Evolutionary conservation across 2,797 vertebrate genomes (phyloP), one percentile per base, ranked within the genome.

Genomic region (Leptatherina wallacei): DNA sequence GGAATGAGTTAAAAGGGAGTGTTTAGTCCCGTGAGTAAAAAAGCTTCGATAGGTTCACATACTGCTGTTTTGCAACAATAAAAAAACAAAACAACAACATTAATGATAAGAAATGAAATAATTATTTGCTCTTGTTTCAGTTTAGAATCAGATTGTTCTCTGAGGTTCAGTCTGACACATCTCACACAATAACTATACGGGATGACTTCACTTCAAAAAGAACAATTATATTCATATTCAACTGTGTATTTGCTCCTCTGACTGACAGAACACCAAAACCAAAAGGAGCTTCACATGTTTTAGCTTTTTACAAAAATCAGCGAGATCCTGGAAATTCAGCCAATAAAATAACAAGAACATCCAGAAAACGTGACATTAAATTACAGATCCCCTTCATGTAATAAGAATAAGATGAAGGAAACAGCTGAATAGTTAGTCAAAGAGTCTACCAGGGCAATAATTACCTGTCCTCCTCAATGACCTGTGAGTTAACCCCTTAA

Each of bases 381-480:
- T 13, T 22, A 12, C 4, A 60, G 22, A 47, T 47, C 47, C 62
- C 13, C 11, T 57, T 63, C 0, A 20, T 4, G 20, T 57, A 9
- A 47, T 47, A 58, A 59, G 51, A 61, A 29, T 0, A 16, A 56
- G 13, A 35, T 4, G 6, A 75, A 3, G 24, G 30, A 57, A 64
- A 42, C 3, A 42, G 42, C 5, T 0, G 5, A 14, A 33, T 0
- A 4, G 16, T 62, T 55, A 59, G 58, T 62, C 7, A 52, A 30
- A 0, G 16, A 52, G 11, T 16, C 32, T 22, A 51, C 9, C 42
- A 12, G 35, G 63, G 1, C 55, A 18, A 11, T 16, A 35, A 29
- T 57, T 60, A 86, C 51, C 62, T 65, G 36, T 38, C 44, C 13
- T 42, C n/a, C 36, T 16, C 38, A 33, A 24, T 32, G 62, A 82